Evolutionary conservation across 2,888 invertebrate genomes (phyloP).

Genomic region (Alitta virens): DNA sequence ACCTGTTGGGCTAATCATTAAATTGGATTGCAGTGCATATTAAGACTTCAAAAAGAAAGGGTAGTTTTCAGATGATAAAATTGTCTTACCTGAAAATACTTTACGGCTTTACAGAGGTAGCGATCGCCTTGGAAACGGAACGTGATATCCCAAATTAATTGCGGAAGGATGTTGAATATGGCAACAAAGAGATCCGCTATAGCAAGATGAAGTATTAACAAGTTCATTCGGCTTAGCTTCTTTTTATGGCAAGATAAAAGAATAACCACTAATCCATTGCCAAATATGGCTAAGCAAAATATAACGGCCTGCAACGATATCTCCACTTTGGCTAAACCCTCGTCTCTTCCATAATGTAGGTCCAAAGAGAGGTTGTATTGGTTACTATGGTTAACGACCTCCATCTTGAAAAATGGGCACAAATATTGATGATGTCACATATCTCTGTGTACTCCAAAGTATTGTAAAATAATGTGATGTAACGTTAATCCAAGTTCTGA

Average conservation of each 20-base stretch:
- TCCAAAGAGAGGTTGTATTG: no score
- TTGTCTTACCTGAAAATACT: constrained; percentile 65
- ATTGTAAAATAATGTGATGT: no score
- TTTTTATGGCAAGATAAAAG: constrained; percentile 35
- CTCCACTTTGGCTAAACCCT: constrained; percentile 22
- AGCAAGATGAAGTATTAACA: constrained; percentile 69
- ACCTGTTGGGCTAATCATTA: no score
- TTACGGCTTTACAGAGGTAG: constrained; percentile 59
- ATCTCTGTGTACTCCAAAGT: no score
- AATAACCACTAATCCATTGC: constrained; percentile 40
- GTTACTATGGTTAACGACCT: no score
- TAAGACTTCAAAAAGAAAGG: no score
- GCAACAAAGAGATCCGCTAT: constrained; percentile 70
- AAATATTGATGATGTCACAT: no score
- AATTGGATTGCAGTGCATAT: no score
- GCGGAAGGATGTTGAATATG: constrained; percentile 67
- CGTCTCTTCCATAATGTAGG: no score
- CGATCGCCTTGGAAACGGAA: constrained; percentile 58
- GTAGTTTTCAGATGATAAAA: no score
- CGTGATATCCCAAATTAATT: constrained; percentile 38
- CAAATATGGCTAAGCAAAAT: constrained; percentile 37
- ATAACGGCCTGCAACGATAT: constrained; percentile 37
- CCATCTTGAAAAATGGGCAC: no score
- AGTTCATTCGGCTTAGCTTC: constrained; percentile 67
- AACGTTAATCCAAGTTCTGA: no score